These are phyloP conservation scores for Alca torda DNA, from an alignment of 2,797 vertebrate genomes.

Conservation along the genomic window DNA sequence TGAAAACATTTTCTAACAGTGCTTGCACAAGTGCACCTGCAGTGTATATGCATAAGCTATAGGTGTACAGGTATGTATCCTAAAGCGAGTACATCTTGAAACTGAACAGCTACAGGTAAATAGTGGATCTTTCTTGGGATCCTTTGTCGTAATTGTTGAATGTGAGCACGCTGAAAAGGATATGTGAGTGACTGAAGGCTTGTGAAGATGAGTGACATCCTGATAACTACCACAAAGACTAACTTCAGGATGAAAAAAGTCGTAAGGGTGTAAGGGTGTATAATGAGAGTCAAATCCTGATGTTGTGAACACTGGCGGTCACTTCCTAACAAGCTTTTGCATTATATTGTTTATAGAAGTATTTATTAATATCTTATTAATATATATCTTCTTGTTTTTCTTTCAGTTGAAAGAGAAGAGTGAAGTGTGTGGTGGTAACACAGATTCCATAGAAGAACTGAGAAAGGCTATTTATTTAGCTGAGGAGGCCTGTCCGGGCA, in stretches of 20 bases:
- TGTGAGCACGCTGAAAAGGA: background rate
- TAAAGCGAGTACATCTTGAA: background rate
- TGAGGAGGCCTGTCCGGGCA: conserved; percentile 90
- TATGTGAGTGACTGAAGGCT: background rate
- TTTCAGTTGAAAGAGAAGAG: conserved; percentile 89
- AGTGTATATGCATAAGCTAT: background rate
- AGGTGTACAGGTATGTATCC: background rate
- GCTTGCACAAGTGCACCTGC: background rate
- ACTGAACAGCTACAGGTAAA: background rate
- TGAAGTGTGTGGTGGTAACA: conserved; percentile 84
- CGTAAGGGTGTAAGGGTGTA: background rate
- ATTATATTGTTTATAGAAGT: background rate
- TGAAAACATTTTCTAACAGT: background rate
- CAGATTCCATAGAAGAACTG: conserved; percentile 87
- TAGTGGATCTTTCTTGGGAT: background rate
- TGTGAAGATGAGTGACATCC: background rate
- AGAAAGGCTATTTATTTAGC: conserved; percentile 88
- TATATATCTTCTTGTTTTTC: background rate
- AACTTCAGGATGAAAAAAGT: background rate
- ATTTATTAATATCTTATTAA: background rate
- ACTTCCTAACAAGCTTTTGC: background rate
- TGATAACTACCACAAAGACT: background rate
- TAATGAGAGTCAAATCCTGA: background rate
- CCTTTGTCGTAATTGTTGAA: background rate
- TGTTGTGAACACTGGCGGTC: background rate